Conservation (phyloP, 2,888 invertebrate species). For the Caenorhabditis sp. region DNA sequence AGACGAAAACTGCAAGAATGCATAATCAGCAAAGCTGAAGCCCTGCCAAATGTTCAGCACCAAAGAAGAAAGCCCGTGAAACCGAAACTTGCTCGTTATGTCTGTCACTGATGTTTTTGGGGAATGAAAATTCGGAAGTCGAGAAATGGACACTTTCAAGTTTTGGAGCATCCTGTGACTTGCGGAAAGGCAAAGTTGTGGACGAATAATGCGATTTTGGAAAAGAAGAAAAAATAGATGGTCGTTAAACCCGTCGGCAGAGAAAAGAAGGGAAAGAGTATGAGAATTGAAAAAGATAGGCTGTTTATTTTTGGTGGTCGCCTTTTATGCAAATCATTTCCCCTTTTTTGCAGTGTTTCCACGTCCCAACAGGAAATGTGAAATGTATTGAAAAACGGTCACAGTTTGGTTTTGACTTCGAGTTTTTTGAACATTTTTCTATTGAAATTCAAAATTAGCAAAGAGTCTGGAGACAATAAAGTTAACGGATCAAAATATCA, state of each 20-base stretch:
- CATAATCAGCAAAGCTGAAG: constrained; percentile 22
- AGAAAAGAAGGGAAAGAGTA: constrained; percentile 27
- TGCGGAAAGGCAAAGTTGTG: constrained; percentile 28
- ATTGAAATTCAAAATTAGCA: neutral
- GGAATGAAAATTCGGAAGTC: constrained; percentile 27
- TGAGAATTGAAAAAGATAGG: constrained; percentile 34
- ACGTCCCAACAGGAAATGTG: constrained; percentile 1
- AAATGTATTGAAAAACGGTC: constrained; percentile 28
- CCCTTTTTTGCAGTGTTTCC: constrained; percentile 3
- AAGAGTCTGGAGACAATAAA: neutral
- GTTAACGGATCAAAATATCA: neutral
- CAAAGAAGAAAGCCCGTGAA: neutral
- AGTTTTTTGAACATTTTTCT: neutral
- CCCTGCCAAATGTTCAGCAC: constrained; percentile 13
- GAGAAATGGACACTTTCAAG: constrained; percentile 8
- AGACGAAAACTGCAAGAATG: neutral
- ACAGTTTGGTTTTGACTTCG: constrained; percentile 15
- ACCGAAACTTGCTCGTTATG: constrained; percentile 18
- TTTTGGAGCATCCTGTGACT: constrained; percentile 3
- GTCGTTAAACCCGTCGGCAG: constrained; percentile 51
- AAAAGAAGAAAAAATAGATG: constrained; percentile 53
- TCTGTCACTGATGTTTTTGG: constrained; percentile 16
- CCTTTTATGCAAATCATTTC: constrained; percentile 47
- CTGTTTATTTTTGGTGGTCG: constrained; percentile 46
- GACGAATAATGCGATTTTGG: constrained; percentile 55